A percentile compares a stretch with the other conserved stretches of the same genome.
These are phyloP conservation scores for Helicoverpa zea DNA, from an alignment of 1,140 invertebrate genomes.

Conservation along the genomic window DNA sequence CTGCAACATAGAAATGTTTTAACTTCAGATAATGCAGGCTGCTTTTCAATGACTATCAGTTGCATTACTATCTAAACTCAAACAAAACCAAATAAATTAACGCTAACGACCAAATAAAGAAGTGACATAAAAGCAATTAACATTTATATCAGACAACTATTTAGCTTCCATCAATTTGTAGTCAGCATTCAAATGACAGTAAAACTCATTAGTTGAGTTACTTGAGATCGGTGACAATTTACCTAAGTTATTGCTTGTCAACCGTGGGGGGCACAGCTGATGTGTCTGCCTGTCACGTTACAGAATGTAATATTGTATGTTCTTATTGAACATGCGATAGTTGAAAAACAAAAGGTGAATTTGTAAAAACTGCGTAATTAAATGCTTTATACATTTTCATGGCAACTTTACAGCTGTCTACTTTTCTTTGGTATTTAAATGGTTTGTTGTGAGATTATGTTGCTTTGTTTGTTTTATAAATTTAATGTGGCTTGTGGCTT, in stretches of 20 bases:
- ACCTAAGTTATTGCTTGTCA: neutral
- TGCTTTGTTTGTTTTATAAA: too few species aligned
- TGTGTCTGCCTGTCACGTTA: neutral
- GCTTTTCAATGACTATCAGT: neutral
- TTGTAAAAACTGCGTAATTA: conserved; percentile 11
- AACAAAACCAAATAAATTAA: neutral
- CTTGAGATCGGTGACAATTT: conserved; percentile 29
- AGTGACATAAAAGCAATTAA: conserved; percentile 4
- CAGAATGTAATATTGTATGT: neutral
- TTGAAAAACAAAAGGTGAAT: conserved; percentile 15
- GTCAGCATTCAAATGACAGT: conserved; percentile 29
- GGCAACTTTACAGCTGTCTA: neutral
- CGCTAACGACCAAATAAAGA: conserved; percentile 3
- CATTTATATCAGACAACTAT: neutral
- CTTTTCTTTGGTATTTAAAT: neutral
- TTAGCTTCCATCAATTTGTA: neutral
- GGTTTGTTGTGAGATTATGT: neutral
- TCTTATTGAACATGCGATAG: neutral
- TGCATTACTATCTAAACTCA: neutral
- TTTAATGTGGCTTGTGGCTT: too few species aligned
- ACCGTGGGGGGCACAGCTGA: conserved; percentile 28
- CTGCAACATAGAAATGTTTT: neutral
- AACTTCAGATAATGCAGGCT: neutral
- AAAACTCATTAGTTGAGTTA: conserved; percentile 23
- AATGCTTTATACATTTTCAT: neutral